Evolutionary conservation across 1,140 invertebrate genomes (phyloP).

Genomic region (Drosophila repletoides): DNA sequence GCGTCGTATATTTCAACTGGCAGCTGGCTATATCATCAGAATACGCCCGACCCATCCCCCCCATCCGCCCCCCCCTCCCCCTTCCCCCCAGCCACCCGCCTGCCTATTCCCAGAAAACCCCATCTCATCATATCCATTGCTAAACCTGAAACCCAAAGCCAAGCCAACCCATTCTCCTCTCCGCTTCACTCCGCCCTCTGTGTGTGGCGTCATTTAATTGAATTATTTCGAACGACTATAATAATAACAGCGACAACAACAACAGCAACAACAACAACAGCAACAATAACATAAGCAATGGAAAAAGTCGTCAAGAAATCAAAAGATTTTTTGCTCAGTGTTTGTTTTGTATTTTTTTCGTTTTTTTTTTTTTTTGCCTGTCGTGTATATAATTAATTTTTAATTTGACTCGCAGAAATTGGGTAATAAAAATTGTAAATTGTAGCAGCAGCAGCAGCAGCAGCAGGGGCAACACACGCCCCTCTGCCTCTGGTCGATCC

Average conservation of each 20-base stretch:
- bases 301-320: constrained; percentile 68
- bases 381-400: constrained; percentile 74
- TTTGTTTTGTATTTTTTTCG: constrained; percentile 14
- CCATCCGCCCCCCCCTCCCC: not conserved
- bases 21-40: constrained; percentile 61
- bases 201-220: constrained; percentile 75
- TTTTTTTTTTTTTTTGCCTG: constrained; percentile 32
- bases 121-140: not conserved
- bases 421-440: constrained; percentile 76
- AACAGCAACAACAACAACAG: constrained; percentile 44
- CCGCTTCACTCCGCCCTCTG: constrained; percentile 39
- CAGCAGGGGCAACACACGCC: constrained; percentile 14
- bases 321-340: constrained; percentile 52
- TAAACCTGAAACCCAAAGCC: constrained; percentile 26
- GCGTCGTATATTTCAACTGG: constrained; percentile 68
- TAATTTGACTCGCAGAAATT: constrained; percentile 76
- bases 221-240: constrained; percentile 76
- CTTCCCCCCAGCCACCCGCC: not conserved
- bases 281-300: constrained; percentile 19
- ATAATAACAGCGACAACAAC: constrained; percentile 38
- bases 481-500: not conserved
- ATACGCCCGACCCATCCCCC: not conserved
- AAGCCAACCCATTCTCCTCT: no score
- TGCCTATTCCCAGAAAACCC: not conserved
- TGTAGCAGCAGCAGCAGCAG: constrained; percentile 42